Percentiles rank a stretch among this genome's conserved stretches.
phyloP scores from a whole-genome alignment of 2,888 invertebrate genomes.

The Patella pellucida region DNA sequence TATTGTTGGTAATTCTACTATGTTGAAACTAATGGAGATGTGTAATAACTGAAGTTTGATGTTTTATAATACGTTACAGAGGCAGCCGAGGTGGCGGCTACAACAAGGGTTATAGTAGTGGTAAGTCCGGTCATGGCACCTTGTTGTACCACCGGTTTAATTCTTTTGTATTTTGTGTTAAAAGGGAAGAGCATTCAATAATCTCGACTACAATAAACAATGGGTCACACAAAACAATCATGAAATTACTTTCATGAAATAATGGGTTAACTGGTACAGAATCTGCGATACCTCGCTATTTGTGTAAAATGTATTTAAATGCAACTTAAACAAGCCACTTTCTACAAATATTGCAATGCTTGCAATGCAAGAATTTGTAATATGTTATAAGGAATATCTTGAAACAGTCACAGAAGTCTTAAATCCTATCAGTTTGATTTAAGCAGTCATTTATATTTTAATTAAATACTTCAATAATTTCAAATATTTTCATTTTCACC shows the following conservation, averaged over 20 bases:
- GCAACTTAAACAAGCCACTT: neutral
- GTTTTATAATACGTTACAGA: slow-evolving; percentile 53
- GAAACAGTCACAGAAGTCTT: too few species aligned
- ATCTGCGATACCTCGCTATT: neutral
- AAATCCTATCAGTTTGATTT: too few species aligned
- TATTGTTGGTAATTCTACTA: neutral
- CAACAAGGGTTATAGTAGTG: slow-evolving; percentile 64
- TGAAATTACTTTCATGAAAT: neutral
- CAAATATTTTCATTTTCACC: too few species aligned
- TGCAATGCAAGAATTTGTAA: neutral
- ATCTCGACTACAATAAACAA: too few species aligned
- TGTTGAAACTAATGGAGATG: neutral
- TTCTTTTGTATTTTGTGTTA: slow-evolving; percentile 16
- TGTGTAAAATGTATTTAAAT: neutral
- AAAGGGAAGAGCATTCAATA: slow-evolving; percentile 3
- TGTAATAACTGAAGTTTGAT: slow-evolving; percentile 15
- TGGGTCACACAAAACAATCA: too few species aligned
- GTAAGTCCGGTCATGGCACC: slow-evolving; percentile 53
- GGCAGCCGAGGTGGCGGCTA: slow-evolving; percentile 64
- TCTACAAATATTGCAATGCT: neutral
- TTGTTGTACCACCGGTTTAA: slow-evolving; percentile 32
- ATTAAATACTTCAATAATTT: too few species aligned
- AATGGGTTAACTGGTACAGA: neutral
- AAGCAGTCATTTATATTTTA: too few species aligned
- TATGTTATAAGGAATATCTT: neutral